A percentile compares a stretch with the other conserved stretches of the same genome.
phyloP scores from a whole-genome alignment of 2,888 invertebrate species.

The Uloborus plumipes region DNA sequence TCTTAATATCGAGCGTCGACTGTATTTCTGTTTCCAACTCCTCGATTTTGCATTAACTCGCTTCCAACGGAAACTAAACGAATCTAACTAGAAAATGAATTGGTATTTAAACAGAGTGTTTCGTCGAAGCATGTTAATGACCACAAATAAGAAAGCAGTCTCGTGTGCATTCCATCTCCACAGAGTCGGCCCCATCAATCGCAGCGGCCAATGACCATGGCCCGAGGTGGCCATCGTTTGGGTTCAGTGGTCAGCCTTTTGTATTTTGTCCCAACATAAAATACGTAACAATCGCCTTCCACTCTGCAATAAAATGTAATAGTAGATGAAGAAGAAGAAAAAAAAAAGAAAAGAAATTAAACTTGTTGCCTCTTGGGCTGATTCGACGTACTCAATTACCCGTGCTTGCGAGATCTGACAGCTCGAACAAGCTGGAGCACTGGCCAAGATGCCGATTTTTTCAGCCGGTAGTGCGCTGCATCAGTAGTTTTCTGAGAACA shows the following conservation, averaged over 20 bases:
- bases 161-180: too few species aligned
- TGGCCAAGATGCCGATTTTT: constrained; percentile 8
- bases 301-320: background rate
- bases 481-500: constrained; percentile 26
- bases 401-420: constrained; percentile 17
- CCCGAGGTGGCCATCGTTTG: constrained; percentile 30
- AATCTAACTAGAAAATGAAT: too few species aligned
- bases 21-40: too few species aligned
- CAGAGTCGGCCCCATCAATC: too few species aligned
- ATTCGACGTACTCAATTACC: background rate
- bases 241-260: constrained; percentile 45
- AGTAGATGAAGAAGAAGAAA: background rate
- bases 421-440: constrained; percentile 19
- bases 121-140: too few species aligned
- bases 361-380: constrained; percentile 8
- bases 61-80: too few species aligned
- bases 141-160: too few species aligned
- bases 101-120: too few species aligned
- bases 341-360: background rate
- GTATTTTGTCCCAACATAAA: constrained; percentile 21
- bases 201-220: constrained; percentile 49
- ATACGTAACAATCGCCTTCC: constrained; percentile 8
- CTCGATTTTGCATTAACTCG: too few species aligned
- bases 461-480: constrained; percentile 19
- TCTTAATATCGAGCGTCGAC: too few species aligned